These are phyloP conservation scores for Drosophila recens DNA, from an alignment of 2,888 invertebrate genomes.

Conservation along the genomic window DNA sequence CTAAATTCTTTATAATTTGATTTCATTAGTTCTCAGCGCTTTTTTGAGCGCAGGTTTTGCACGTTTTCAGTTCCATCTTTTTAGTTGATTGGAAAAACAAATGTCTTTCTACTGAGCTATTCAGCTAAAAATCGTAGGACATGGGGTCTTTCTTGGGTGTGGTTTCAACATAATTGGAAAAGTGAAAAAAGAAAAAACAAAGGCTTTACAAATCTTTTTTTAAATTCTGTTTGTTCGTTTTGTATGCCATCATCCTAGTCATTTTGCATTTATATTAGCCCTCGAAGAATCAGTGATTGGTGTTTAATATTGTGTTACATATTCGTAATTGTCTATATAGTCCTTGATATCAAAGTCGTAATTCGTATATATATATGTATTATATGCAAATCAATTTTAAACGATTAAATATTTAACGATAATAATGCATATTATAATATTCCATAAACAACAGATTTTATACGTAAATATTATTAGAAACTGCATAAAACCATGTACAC, in stretches of 20 bases:
- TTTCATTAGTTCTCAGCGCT: slow-evolving; percentile 46
- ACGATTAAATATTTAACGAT: slow-evolving; percentile 63
- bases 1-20: slow-evolving; percentile 34
- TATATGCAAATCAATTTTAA: slow-evolving; percentile 62
- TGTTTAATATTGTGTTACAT: slow-evolving; percentile 84
- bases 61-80: slow-evolving; percentile 81
- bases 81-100: slow-evolving; percentile 32
- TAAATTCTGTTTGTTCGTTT: slow-evolving; percentile 54
- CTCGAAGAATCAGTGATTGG: slow-evolving; percentile 83
- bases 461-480: slow-evolving; percentile 70
- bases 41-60: slow-evolving; percentile 75
- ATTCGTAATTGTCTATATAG: slow-evolving; percentile 82
- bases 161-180: slow-evolving; percentile 56
- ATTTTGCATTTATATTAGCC: slow-evolving; percentile 78
- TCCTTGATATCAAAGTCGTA: slow-evolving; percentile 77
- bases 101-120: slow-evolving; percentile 14
- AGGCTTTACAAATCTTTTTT: slow-evolving; percentile 30
- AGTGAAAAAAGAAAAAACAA: slow-evolving; percentile 9
- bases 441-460: slow-evolving; percentile 45
- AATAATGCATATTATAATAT: slow-evolving; percentile 72
- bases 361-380: slow-evolving; percentile 67
- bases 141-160: slow-evolving; percentile 14
- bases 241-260: slow-evolving; percentile 77
- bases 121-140: slow-evolving; percentile 19
- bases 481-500: slow-evolving; percentile 59